Evolutionary conservation across 2,888 invertebrate species (phyloP).

Genomic region (Cenopis cana): DNA sequence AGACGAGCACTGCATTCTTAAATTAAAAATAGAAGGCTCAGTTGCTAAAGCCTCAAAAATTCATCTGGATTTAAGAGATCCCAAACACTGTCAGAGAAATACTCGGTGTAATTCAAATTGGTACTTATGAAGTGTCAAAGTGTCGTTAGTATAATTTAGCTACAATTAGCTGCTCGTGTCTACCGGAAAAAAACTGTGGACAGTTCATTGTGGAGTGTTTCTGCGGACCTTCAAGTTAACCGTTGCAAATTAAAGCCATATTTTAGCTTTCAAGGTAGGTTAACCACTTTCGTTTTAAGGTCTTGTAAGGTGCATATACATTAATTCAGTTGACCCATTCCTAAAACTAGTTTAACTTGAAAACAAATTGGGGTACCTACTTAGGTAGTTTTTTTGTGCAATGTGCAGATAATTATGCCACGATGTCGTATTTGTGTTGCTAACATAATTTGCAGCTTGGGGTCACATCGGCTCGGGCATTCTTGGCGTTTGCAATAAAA

Average conservation of each 20-base stretch:
- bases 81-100: not conserved
- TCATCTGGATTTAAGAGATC: not conserved
- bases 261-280: slow-evolving; percentile 42
- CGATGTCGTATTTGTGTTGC: slow-evolving; percentile 6
- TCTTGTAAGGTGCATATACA: slow-evolving; percentile 25
- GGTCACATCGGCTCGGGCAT: slow-evolving; percentile 31
- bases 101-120: not conserved
- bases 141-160: not conserved
- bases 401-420: slow-evolving; percentile 23
- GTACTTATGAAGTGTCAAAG: no score
- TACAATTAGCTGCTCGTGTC: not conserved
- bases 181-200: not conserved
- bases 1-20: not conserved
- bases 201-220: slow-evolving; percentile 21
- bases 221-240: slow-evolving; percentile 18
- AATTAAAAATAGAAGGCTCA: slow-evolving; percentile 1
- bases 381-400: not conserved
- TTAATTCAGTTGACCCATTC: slow-evolving; percentile 4
- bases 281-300: slow-evolving; percentile 37
- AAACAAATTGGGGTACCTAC: not conserved
- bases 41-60: not conserved
- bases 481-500: slow-evolving; percentile 26
- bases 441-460: slow-evolving; percentile 27
- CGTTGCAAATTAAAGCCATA: slow-evolving; percentile 28
- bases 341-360: slow-evolving; percentile 7